A percentile compares a stretch with the other conserved stretches of the same genome.
phyloP scores from a whole-genome alignment of 2,797 vertebrate species.

The Protonibea diacanthus region DNA sequence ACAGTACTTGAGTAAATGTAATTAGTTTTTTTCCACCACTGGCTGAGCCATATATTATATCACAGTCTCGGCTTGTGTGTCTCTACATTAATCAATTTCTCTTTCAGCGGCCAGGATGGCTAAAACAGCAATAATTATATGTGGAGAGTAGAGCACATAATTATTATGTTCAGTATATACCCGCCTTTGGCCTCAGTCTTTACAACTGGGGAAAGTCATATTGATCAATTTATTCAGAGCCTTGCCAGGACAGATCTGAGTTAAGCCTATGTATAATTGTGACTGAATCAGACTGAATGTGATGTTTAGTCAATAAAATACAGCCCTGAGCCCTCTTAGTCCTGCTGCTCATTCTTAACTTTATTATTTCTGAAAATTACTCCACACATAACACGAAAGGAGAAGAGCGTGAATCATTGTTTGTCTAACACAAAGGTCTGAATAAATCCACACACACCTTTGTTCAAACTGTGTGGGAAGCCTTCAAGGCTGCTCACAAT shows the following conservation, averaged over 20 bases:
- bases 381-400: background rate
- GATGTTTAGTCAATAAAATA: background rate
- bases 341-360: background rate
- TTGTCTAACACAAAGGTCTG: background rate
- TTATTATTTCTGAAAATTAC: background rate
- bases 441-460: background rate
- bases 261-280: background rate
- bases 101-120: background rate
- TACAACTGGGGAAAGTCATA: background rate
- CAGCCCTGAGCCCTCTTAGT: no score
- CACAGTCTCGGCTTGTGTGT: background rate
- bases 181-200: background rate
- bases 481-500: background rate
- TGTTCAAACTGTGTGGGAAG: background rate
- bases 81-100: background rate
- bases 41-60: background rate
- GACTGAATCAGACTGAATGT: background rate
- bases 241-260: background rate
- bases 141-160: background rate
- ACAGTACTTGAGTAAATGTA: background rate
- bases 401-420: background rate
- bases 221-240: background rate
- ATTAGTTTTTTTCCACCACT: background rate
- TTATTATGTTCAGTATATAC: background rate
- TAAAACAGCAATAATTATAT: slow-evolving; percentile 5